Evolutionary conservation across 2,797 vertebrate genomes (phyloP).

Genomic region (Lerista edwardsae): DNA sequence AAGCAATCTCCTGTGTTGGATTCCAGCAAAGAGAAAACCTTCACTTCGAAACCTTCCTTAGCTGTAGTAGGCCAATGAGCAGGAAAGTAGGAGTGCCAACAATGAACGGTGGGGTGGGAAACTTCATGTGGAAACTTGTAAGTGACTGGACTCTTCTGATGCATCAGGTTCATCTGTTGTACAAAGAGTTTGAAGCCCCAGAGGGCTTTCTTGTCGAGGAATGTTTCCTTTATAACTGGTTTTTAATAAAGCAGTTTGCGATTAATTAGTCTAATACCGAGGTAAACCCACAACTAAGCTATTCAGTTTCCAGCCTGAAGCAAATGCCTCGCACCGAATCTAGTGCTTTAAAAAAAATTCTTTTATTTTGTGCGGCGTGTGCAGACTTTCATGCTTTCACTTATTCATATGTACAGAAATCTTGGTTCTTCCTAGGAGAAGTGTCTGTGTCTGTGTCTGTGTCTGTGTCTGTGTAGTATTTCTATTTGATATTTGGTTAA

Average conservation of each 20-base stretch:
- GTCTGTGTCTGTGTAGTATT: conserved; percentile 35
- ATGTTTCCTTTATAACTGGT: conserved; percentile 32
- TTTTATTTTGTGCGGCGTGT: conserved; percentile 36
- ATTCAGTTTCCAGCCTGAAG: conserved; percentile 58
- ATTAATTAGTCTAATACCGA: conserved; percentile 68
- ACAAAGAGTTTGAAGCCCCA: conserved; percentile 35
- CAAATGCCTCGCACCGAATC: conserved; percentile 43
- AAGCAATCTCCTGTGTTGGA: conserved; percentile 48
- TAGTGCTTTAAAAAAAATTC: neutral
- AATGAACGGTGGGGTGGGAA: neutral
- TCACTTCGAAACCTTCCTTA: neutral
- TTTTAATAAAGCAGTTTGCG: conserved; percentile 50
- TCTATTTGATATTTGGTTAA: conserved; percentile 47
- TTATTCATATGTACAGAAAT: neutral
- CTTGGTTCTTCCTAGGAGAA: neutral
- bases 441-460: conserved; percentile 30
- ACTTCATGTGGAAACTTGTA: conserved; percentile 44
- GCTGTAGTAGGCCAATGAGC: conserved; percentile 28
- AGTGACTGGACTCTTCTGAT: conserved; percentile 30
- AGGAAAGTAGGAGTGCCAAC: conserved; percentile 14
- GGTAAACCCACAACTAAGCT: conserved; percentile 53
- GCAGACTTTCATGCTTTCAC: conserved; percentile 57
- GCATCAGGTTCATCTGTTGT: conserved; percentile 30
- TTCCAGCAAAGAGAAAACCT: conserved; percentile 22
- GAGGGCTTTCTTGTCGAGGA: conserved; percentile 34